Conservation (phyloP, 92 coral and sea anemone genomes). For the Porites lobata region DNA sequence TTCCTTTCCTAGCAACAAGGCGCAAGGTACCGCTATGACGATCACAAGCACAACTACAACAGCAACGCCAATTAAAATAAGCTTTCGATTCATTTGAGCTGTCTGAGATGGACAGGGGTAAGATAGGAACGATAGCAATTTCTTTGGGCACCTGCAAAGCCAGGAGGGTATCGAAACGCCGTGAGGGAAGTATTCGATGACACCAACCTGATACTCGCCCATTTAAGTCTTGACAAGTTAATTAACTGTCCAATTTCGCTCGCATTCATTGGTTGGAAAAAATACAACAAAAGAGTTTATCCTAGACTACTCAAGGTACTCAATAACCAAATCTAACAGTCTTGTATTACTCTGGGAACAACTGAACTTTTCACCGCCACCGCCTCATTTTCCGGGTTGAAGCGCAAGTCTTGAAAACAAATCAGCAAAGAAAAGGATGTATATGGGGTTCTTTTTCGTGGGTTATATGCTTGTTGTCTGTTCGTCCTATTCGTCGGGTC, state of each 20-base stretch:
- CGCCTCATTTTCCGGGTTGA: neutral
- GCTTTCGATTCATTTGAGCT: constrained; percentile 70
- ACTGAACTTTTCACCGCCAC: neutral
- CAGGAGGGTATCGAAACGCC: too few species aligned
- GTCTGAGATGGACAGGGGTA: neutral
- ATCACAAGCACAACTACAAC: constrained; percentile 69
- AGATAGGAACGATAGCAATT: neutral
- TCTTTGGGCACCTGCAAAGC: neutral
- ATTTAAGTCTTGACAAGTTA: too few species aligned
- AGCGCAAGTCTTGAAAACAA: neutral
- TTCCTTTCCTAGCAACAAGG: constrained; percentile 53
- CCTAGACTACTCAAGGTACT: too few species aligned
- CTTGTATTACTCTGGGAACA: too few species aligned
- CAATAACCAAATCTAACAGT: too few species aligned
- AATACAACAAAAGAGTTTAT: too few species aligned
- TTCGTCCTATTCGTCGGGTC: neutral
- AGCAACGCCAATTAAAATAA: constrained; percentile 53
- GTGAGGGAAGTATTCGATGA: too few species aligned
- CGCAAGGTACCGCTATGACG: constrained; percentile 71
- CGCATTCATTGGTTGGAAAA: too few species aligned
- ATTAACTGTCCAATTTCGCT: too few species aligned
- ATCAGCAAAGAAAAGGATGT: constrained; percentile 1
- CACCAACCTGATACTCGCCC: too few species aligned
- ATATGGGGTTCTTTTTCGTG: too few species aligned
- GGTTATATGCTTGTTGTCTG: constrained; percentile 9